phyloP scores from a whole-genome alignment of 2,888 invertebrate species.

The Zygothrica quintamaculata region DNA sequence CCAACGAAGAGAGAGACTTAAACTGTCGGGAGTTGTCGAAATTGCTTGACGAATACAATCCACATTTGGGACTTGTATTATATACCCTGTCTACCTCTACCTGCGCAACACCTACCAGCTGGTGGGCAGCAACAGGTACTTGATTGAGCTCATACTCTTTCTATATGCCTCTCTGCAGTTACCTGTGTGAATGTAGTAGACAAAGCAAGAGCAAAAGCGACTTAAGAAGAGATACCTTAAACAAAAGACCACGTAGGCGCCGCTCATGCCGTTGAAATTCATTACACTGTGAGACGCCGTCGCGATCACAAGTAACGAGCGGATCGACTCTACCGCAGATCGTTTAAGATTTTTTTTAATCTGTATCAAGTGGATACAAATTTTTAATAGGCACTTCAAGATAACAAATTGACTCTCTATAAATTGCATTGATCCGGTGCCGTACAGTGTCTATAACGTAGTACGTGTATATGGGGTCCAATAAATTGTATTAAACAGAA shows the following conservation, averaged over 20 bases:
- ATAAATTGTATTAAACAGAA: slow-evolving; percentile 58
- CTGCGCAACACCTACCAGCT: slow-evolving; percentile 36
- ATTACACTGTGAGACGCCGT: slow-evolving; percentile 79
- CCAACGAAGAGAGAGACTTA: slow-evolving; percentile 6
- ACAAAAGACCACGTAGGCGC: slow-evolving; percentile 63
- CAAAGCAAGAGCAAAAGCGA: slow-evolving; percentile 12
- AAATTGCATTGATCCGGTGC: slow-evolving; percentile 17
- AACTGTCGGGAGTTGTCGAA: slow-evolving; percentile 7
- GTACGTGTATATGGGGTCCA: slow-evolving; percentile 5
- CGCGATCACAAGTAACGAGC: slow-evolving; percentile 73
- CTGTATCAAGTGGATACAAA: slow-evolving; percentile 24
- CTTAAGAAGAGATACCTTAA: slow-evolving; percentile 20
- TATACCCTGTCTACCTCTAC: slow-evolving; percentile 25
- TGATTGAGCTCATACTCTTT: slow-evolving; percentile 11
- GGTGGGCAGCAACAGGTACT: slow-evolving; percentile 58
- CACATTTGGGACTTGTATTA: slow-evolving; percentile 33
- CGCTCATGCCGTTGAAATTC: slow-evolving; percentile 56
- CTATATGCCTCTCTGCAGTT: slow-evolving; percentile 3
- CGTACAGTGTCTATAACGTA: slow-evolving; percentile 7
- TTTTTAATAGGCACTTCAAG: slow-evolving; percentile 20
- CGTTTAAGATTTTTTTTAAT: background rate
- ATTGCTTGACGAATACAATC: slow-evolving; percentile 29
- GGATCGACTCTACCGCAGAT: slow-evolving; percentile 32
- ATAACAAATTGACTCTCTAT: slow-evolving; percentile 29
- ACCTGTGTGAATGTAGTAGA: slow-evolving; percentile 39